These are phyloP conservation scores for Xyrauchen texanus DNA, from an alignment of 2,113 vertebrate genomes.

Conservation along the genomic window DNA sequence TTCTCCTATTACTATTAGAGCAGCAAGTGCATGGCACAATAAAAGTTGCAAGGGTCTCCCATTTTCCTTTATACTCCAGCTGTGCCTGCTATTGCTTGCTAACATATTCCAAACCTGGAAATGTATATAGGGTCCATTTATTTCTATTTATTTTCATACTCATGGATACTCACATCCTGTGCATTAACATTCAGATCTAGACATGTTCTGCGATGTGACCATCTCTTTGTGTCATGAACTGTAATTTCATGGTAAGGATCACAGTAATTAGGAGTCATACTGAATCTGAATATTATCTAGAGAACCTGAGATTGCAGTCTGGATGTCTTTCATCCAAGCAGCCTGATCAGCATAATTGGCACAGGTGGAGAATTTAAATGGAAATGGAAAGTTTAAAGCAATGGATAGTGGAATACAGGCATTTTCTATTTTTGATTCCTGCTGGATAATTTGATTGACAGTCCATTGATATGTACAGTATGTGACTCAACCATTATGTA, in stretches of 20 bases:
- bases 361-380: constrained; percentile 1
- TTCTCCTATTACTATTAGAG: no score
- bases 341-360: background rate
- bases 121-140: background rate
- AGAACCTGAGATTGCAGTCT: background rate
- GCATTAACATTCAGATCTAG: constrained; percentile 4
- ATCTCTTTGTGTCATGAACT: no score
- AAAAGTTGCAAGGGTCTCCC: no score
- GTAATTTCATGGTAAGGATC: no score
- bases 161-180: no score
- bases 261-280: no score
- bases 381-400: constrained; percentile 14
- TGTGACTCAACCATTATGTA: no score
- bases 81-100: background rate
- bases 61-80: background rate
- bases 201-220: no score
- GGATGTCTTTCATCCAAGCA: background rate
- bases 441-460: background rate
- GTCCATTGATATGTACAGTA: no score
- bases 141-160: no score
- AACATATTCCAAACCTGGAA: background rate
- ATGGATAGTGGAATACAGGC: background rate
- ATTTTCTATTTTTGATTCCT: background rate
- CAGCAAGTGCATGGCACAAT: no score
- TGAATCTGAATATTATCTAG: background rate